A percentile compares a stretch with the other conserved stretches of the same genome.
These are phyloP conservation scores for Hephaestus fuliginosus DNA, from an alignment of 2,797 vertebrate species.

Conservation along the genomic window DNA sequence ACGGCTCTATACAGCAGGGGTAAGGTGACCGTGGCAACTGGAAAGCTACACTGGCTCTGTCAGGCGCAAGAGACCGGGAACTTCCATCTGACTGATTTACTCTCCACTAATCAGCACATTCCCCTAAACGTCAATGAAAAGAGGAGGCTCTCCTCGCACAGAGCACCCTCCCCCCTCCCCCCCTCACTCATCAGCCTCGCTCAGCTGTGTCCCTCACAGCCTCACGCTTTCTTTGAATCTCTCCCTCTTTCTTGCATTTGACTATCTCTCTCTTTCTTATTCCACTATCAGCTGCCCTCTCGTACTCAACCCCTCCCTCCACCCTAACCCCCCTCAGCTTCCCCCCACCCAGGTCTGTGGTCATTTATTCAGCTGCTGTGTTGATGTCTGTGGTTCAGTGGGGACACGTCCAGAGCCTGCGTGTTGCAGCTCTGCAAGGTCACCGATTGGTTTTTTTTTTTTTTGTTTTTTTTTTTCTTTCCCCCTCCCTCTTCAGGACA, in stretches of 20 bases:
- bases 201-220: constrained; percentile 48
- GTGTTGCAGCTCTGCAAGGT: constrained; percentile 77
- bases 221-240: constrained; percentile 46
- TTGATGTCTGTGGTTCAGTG: constrained; percentile 59
- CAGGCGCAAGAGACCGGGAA: constrained; percentile 57
- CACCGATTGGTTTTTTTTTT: constrained; percentile 51
- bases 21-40: constrained; percentile 36
- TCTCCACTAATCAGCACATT: constrained; percentile 83
- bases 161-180: constrained; percentile 46
- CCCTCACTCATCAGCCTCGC: constrained; percentile 40
- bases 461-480: neutral
- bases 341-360: constrained; percentile 38
- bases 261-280: constrained; percentile 8
- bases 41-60: constrained; percentile 40
- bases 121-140: constrained; percentile 75
- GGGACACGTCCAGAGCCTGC: constrained; percentile 55
- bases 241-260: constrained; percentile 32
- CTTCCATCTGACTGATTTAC: constrained; percentile 72
- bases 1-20: constrained; percentile 21
- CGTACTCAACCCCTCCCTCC: constrained; percentile 12
- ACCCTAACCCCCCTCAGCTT: constrained; percentile 18
- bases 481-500: constrained; percentile 62
- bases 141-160: constrained; percentile 68
- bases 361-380: constrained; percentile 79
- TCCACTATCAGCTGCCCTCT: constrained; percentile 41